Base-by-base conservation (phyloP, 2,888 invertebrate species). In the Caprella mutica region DNA sequence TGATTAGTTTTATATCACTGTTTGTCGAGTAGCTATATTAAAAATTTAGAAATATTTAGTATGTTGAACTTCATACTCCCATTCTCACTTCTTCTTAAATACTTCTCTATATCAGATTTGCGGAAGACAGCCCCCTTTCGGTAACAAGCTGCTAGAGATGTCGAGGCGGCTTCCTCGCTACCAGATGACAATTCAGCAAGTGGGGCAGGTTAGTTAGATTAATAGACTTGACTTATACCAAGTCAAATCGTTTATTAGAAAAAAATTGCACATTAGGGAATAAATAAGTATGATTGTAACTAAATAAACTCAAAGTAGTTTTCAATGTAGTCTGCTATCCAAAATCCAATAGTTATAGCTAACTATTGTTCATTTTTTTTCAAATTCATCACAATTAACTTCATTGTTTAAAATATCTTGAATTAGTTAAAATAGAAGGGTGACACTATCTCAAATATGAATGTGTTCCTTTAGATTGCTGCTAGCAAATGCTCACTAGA, bases 51-150 rank as follows among this genome's bases (percentile, higher is more conserved):
- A 12, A 35, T 35, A 35, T 35, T 12, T 35, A 35, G n/a, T 35
- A 35, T 35, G n/a, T 35, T 12, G 12, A 35, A 12, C 12, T 35
- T 12, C 14, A 35, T 35, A 35, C 14, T 12, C 14, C 12, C 14
- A 35, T 35, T 12, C 14, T 12, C 14, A 35, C 14, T 12, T 35
- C 12, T 35, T 12, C 14, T 12, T 35, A 35, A 12, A 35, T 35
- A 14, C 21, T 1, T 19, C 26, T 33, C 19, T 21, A 64, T 65
- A 69, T 68, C 67, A 85, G 84, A 83, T 85, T 69, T 77, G 84
- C 68, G 83, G 83, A 70, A 78, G 83, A 70, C 79, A 81, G 40
- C 80, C 85, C 14, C 86, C 86, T 43, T 80, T 83, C 65, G 86
- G 86, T 3, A 82, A 82, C 69, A 72, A 78, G 42, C 69, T 86